Evolutionary conservation across 2,113 vertebrate genomes (phyloP).

Genomic region (Cervus canadensis): DNA sequence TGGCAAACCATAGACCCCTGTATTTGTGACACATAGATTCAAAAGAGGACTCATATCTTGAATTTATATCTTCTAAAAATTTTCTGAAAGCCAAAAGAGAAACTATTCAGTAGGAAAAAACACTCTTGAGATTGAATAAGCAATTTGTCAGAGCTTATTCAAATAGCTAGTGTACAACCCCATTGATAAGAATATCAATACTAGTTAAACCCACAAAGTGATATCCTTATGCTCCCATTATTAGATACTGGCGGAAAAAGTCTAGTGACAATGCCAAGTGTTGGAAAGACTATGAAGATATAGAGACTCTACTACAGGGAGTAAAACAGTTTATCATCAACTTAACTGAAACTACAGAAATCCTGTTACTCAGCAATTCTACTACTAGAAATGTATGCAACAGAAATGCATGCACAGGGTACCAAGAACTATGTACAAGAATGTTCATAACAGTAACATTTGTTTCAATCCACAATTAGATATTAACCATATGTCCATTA

Average conservation of each 20-base stretch:
- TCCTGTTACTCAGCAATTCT: neutral
- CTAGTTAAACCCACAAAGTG: neutral
- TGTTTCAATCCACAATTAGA: neutral
- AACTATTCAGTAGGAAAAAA: neutral
- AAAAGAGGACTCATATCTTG: neutral
- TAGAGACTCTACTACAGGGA: neutral
- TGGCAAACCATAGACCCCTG: neutral
- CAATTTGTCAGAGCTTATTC: neutral
- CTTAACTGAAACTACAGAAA: neutral
- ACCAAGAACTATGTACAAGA: neutral
- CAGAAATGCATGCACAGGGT: neutral
- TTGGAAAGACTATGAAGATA: neutral
- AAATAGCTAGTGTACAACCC: neutral
- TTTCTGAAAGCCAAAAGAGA: neutral
- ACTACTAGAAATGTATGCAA: neutral
- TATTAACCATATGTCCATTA: neutral
- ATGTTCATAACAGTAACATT: neutral
- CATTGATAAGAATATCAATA: neutral
- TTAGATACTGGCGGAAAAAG: neutral
- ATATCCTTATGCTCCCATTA: neutral
- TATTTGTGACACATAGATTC: neutral
- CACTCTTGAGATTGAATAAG: neutral
- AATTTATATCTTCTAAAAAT: neutral
- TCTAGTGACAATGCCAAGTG: neutral
- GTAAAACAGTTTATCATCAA: neutral